Evolutionary conservation across 2,113 vertebrate genomes (phyloP).

Genomic region (Neotragus moschatus): DNA sequence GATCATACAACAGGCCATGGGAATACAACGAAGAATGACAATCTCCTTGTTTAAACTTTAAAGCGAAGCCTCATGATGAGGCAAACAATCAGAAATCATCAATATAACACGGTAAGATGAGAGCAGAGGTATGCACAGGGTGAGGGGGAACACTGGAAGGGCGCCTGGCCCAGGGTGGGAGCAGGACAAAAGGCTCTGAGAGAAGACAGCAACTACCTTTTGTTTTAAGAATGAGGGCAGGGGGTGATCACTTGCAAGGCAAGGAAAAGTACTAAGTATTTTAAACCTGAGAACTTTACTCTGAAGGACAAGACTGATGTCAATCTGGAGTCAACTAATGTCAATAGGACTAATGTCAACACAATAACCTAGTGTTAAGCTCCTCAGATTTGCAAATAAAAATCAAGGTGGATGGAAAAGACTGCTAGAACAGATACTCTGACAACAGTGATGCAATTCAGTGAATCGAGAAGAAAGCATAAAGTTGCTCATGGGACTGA

Average conservation of each 20-base stretch:
- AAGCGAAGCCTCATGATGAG: not conserved
- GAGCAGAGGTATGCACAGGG: not conserved
- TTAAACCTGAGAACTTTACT: not conserved
- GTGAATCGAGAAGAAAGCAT: not conserved
- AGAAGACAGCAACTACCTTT: not conserved
- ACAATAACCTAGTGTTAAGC: not conserved
- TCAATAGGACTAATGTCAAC: not conserved
- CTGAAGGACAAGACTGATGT: not conserved
- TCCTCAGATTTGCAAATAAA: not conserved
- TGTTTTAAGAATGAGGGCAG: not conserved
- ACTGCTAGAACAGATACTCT: not conserved
- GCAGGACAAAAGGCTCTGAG: not conserved
- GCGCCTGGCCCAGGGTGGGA: not conserved
- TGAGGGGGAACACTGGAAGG: not conserved
- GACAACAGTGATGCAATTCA: not conserved
- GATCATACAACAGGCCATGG: not conserved
- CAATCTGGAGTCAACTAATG: not conserved
- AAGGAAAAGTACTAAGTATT: not conserved
- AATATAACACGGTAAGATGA: not conserved
- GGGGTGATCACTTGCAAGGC: not conserved
- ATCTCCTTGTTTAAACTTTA: not conserved
- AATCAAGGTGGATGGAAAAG: not conserved
- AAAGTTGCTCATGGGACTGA: not conserved
- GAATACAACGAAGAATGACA: not conserved
- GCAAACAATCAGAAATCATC: not conserved